Percentiles rank a stretch among this genome's conserved stretches.
Conservation (phyloP, 2,888 invertebrate genomes). For the Ptilodon capucinus region DNA sequence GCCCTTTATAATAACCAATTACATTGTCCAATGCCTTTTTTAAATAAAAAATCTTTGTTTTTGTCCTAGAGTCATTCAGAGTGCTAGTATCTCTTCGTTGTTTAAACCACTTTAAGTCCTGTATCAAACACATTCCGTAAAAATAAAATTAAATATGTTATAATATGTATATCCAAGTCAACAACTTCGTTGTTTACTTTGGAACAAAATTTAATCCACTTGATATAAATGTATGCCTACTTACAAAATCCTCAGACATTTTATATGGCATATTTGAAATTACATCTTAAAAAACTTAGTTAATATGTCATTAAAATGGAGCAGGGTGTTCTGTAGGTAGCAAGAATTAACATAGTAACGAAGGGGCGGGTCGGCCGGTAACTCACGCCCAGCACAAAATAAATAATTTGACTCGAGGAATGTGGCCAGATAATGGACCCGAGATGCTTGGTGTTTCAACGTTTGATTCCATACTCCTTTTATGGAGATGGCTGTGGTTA, state of each 20-base stretch:
- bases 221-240: too few species aligned
- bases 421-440: conserved; percentile 57
- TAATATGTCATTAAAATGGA: conserved; percentile 38
- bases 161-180: too few species aligned
- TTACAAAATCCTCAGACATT: not conserved
- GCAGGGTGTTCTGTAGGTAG: conserved; percentile 47
- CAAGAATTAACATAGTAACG: conserved; percentile 77
- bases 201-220: not conserved
- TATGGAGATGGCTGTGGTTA: not conserved
- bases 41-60: not conserved
- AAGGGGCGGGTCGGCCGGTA: conserved; percentile 74
- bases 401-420: conserved; percentile 72
- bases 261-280: conserved; percentile 12
- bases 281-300: conserved; percentile 23
- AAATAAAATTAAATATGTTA: too few species aligned
- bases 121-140: too few species aligned
- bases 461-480: not conserved
- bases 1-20: conserved; percentile 77
- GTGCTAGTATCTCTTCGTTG: not conserved
- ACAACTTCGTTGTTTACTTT: not conserved
- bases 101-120: too few species aligned
- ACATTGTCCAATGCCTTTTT: conserved; percentile 52
- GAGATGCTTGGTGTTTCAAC: conserved; percentile 3
- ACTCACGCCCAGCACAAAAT: conserved; percentile 78
- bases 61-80: not conserved